Percentiles rank a stretch among this genome's conserved stretches.
Conservation (phyloP, 2,797 vertebrate genomes). For the Poeciliopsis presidionis region DNA sequence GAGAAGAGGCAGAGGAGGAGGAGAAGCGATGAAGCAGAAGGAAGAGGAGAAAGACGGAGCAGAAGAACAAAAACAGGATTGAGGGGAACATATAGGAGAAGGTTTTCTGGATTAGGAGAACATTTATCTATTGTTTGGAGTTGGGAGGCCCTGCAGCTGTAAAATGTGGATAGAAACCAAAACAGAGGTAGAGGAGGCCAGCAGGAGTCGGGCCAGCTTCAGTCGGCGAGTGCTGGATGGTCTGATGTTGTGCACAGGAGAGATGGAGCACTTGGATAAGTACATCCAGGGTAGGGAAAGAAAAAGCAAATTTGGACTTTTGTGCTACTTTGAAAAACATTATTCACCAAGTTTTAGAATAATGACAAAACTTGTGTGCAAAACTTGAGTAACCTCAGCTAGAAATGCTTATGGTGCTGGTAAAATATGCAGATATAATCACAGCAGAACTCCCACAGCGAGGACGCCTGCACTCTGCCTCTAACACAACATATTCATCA, state of each 20-base stretch:
- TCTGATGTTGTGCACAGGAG: constrained; percentile 71
- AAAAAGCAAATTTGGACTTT: neutral
- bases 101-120: neutral
- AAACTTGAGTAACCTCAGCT: constrained; percentile 9
- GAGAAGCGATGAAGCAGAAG: neutral
- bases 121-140: neutral
- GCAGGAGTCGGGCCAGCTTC: constrained; percentile 25
- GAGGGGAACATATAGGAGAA: neutral
- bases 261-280: constrained; percentile 72
- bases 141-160: constrained; percentile 10
- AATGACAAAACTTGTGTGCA: constrained; percentile 17
- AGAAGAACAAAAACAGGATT: constrained; percentile 1
- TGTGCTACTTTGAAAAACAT: neutral
- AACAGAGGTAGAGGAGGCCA: constrained; percentile 36
- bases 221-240: constrained; percentile 20
- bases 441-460: constrained; percentile 23
- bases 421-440: constrained; percentile 35
- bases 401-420: constrained; percentile 22
- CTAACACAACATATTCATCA: constrained; percentile 15
- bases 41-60: constrained; percentile 1
- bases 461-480: constrained; percentile 4
- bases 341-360: constrained; percentile 4
- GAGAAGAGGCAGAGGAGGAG: neutral
- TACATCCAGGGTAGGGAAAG: constrained; percentile 72
- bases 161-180: constrained; percentile 61